Conservation (phyloP, 2,797 vertebrate species). For the Fundulus diaphanus region DNA sequence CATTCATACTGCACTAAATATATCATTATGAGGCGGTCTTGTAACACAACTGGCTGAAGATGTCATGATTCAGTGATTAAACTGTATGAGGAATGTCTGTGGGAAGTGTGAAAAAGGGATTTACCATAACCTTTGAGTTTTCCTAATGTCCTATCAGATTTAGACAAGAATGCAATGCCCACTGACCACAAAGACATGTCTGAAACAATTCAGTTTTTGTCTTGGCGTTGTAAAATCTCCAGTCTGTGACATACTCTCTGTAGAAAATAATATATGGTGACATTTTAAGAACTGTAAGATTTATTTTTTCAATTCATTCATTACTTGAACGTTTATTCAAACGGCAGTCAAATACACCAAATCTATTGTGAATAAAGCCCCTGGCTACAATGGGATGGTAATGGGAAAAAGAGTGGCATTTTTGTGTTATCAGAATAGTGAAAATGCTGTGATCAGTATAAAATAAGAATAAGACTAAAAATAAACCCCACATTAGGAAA, state of each 20-base stretch:
- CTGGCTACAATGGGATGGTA: background rate
- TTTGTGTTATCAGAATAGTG: background rate
- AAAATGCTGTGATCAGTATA: background rate
- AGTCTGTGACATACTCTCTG: background rate
- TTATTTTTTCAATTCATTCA: background rate
- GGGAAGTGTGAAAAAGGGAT: slow-evolving; percentile 4
- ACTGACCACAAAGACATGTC: slow-evolving; percentile 10
- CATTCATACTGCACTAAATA: slow-evolving; percentile 19
- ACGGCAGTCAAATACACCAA: background rate
- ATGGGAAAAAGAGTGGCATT: background rate
- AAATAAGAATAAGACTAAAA: background rate
- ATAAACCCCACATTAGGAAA: background rate
- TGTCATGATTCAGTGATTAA: slow-evolving; percentile 18
- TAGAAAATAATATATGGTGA: background rate
- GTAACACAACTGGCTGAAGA: slow-evolving; percentile 24
- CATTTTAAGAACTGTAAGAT: background rate
- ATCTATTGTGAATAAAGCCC: background rate
- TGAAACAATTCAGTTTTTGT: slow-evolving; percentile 8
- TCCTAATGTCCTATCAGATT: slow-evolving; percentile 11
- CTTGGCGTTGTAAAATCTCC: slow-evolving; percentile 2
- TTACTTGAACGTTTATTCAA: background rate
- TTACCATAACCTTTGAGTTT: slow-evolving; percentile 9
- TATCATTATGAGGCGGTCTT: slow-evolving; percentile 27
- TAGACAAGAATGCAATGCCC: slow-evolving; percentile 9
- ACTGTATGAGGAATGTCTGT: slow-evolving; percentile 10